Evolutionary conservation across 2,113 vertebrate genomes (phyloP).

Genomic region (Vimba vimba): DNA sequence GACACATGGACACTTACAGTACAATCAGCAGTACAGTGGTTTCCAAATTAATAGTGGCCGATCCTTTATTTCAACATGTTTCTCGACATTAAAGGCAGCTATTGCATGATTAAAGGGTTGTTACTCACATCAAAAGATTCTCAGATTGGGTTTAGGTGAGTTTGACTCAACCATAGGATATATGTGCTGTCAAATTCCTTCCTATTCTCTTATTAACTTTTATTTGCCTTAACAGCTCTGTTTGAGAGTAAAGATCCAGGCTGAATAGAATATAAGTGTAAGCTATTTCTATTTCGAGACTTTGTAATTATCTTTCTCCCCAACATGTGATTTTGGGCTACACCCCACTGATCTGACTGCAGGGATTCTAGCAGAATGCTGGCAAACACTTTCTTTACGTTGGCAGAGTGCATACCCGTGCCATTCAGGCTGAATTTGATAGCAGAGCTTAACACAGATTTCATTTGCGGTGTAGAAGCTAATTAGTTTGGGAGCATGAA

Average conservation of each 20-base stretch:
- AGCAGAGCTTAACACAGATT: constrained; percentile 66
- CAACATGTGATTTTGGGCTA: constrained; percentile 33
- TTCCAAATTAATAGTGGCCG: neutral
- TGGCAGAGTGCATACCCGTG: neutral
- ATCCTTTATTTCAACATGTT: neutral
- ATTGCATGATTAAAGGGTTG: neutral
- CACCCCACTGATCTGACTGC: constrained; percentile 4
- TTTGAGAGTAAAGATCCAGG: neutral
- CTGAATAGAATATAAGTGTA: constrained; percentile 31
- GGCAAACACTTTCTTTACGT: neutral
- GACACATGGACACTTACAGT: neutral
- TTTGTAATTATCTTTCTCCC: constrained; percentile 47
- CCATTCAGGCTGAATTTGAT: constrained; percentile 54
- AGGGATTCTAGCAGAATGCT: constrained; percentile 9
- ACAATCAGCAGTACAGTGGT: neutral
- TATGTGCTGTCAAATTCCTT: neutral
- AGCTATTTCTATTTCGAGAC: constrained; percentile 28
- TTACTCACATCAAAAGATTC: neutral
- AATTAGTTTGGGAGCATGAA: constrained; percentile 74
- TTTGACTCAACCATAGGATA: neutral
- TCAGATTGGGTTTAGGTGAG: neutral
- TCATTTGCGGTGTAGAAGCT: constrained; percentile 61
- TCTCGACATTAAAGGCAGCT: neutral
- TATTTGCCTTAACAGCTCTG: constrained; percentile 14
- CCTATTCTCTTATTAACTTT: neutral